These are phyloP conservation scores for Centropyge bicolor DNA, from an alignment of 2,797 vertebrate genomes.

Conservation along the genomic window DNA sequence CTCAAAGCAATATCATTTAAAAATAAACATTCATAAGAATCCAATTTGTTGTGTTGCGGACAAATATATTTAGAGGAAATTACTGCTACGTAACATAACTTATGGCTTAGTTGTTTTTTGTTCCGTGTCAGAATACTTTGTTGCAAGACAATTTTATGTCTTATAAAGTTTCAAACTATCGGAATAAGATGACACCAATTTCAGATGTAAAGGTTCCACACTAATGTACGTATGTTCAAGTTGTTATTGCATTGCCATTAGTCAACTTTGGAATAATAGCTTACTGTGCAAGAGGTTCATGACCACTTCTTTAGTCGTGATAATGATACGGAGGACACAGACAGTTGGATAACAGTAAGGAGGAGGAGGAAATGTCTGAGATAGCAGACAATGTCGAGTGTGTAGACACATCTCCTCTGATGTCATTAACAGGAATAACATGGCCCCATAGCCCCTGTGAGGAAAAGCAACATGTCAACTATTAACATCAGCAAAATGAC, in stretches of 20 bases:
- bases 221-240: neutral
- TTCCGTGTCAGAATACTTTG: neutral
- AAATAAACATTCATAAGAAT: neutral
- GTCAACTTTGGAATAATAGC: neutral
- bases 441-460: neutral
- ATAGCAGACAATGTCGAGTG: constrained; percentile 19
- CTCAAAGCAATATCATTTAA: neutral
- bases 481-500: neutral
- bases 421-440: constrained; percentile 22
- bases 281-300: neutral
- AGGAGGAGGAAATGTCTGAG: constrained; percentile 27
- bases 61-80: neutral
- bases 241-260: neutral
- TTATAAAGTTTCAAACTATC: neutral
- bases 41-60: neutral
- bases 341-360: neutral
- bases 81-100: too few relatives aligned
- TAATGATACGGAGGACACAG: constrained; percentile 4
- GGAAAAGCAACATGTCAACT: neutral
- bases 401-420: constrained; percentile 3
- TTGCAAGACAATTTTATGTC: neutral
- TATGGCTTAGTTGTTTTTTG: neutral
- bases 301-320: neutral
- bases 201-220: neutral
- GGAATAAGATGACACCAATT: neutral